These are phyloP conservation scores for Engraulis encrasicolus DNA, from an alignment of 2,113 vertebrate genomes.

Conservation along the genomic window DNA sequence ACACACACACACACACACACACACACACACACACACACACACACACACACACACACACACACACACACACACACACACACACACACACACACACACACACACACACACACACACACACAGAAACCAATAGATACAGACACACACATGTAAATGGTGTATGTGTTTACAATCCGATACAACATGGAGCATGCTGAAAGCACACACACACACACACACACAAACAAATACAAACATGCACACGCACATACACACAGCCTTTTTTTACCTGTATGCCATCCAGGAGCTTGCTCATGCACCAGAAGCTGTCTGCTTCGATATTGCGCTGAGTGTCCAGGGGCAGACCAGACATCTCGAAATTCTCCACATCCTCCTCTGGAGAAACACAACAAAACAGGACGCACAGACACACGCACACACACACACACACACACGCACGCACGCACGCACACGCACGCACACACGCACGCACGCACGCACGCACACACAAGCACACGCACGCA, in stretches of 20 bases:
- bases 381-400: conserved; percentile 29
- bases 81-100: no score
- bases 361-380: conserved; percentile 90
- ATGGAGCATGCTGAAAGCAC: conserved; percentile 5
- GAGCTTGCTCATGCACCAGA: conserved; percentile 99
- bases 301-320: conserved; percentile 97
- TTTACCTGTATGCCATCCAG: conserved; percentile 97
- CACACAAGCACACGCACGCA: no score
- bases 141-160: no score
- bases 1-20: no score
- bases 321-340: conserved; percentile 87
- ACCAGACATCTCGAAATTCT: conserved; percentile 91
- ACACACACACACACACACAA: conserved; percentile 18
- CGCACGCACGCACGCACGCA: background rate
- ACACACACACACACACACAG: no score
- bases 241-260: conserved; percentile 4
- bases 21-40: no score
- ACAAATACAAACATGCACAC: background rate
- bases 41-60: no score
- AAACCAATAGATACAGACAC: no score
- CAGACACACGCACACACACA: conserved; percentile 27
- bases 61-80: no score
- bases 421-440: conserved; percentile 21
- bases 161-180: no score
- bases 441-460: conserved; percentile 33